A percentile compares a stretch with the other conserved stretches of the same genome.
Conservation (phyloP, 2,888 invertebrate genomes). For the Cephonodes hylas region DNA sequence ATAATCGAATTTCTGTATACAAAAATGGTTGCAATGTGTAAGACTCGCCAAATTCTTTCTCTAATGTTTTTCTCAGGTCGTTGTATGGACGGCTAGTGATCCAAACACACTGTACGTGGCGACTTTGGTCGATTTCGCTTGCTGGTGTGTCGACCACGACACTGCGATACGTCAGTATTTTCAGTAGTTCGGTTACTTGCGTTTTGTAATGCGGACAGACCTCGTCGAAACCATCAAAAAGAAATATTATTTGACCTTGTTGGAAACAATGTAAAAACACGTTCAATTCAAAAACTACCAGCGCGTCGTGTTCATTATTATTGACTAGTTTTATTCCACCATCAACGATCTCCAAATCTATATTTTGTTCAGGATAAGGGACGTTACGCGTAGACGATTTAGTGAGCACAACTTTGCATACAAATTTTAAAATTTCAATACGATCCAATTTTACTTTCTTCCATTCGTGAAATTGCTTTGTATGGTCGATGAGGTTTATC, state of each 20-base stretch:
- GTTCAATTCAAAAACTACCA: neutral
- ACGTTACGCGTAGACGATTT: neutral
- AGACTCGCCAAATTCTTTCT: conserved; percentile 10
- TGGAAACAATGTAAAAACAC: conserved; percentile 10
- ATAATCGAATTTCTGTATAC: conserved; percentile 5
- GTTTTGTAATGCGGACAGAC: conserved; percentile 16
- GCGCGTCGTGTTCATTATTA: neutral
- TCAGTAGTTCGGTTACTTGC: conserved; percentile 4
- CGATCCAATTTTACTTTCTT: neutral
- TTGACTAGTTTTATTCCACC: neutral
- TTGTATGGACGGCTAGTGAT: conserved; percentile 15
- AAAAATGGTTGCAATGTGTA: conserved; percentile 10
- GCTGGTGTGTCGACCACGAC: neutral
- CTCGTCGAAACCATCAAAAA: conserved; percentile 18
- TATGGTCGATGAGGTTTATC: conserved; percentile 14
- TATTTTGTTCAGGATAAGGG: neutral
- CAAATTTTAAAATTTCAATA: conserved; percentile 12
- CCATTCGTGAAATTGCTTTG: conserved; percentile 14
- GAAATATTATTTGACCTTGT: conserved; percentile 8
- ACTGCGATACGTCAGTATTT: neutral
- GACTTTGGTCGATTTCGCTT: neutral
- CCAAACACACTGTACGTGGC: neutral
- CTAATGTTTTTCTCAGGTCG: conserved; percentile 6
- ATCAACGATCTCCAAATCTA: neutral
- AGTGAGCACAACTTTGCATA: conserved; percentile 8